Conservation (phyloP, 2,888 invertebrate genomes). For the Agrochola lychnidis region DNA sequence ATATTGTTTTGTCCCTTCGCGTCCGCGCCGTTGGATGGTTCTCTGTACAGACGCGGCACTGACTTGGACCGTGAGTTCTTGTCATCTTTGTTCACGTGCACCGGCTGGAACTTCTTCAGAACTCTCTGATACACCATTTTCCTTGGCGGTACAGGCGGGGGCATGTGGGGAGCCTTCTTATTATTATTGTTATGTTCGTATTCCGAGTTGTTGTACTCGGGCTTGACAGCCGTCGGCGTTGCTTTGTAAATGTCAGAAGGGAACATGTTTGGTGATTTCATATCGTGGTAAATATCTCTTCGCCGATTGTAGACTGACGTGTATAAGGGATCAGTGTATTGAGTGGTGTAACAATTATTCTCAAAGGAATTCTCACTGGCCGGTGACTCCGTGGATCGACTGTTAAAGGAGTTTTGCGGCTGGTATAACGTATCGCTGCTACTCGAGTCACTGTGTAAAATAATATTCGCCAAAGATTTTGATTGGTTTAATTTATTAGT, state of each 20-base stretch:
- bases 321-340: conserved; percentile 87
- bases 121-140: conserved; percentile 88
- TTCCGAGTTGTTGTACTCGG: conserved; percentile 81
- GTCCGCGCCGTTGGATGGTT: conserved; percentile 82
- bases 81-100: conserved; percentile 91
- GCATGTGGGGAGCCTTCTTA: conserved; percentile 89
- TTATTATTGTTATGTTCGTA: conserved; percentile 82
- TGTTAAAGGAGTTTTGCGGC: conserved; percentile 85
- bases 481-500: conserved; percentile 87
- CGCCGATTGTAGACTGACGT: conserved; percentile 86
- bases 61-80: conserved; percentile 87
- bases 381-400: conserved; percentile 86
- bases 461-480: conserved; percentile 88
- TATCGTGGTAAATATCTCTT: conserved; percentile 86
- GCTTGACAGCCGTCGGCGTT: conserved; percentile 87
- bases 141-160: conserved; percentile 91
- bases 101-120: conserved; percentile 92
- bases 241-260: conserved; percentile 88
- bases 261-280: conserved; percentile 82
- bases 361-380: conserved; percentile 88
- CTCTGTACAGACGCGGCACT: conserved; percentile 86
- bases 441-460: conserved; percentile 87
- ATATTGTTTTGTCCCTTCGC: conserved; percentile 80
- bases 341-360: conserved; percentile 85
- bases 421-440: conserved; percentile 88